phyloP scores from a whole-genome alignment of 2,888 invertebrate species.

The Penaeus monodon region DNA sequence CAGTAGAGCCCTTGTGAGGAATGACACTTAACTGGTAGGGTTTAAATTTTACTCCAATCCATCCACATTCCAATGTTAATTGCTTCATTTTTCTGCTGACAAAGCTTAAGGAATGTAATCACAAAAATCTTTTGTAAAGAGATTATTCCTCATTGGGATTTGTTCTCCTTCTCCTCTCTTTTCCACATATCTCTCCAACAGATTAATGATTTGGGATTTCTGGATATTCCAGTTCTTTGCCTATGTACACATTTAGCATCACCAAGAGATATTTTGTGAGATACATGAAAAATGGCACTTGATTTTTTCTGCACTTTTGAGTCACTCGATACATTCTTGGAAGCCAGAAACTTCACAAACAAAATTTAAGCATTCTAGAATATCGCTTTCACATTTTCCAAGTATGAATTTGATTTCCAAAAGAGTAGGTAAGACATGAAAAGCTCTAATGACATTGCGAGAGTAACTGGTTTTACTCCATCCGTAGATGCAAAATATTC shows the following conservation, averaged over 20 bases:
- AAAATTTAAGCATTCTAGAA: slow-evolving; percentile 10
- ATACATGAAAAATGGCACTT: slow-evolving; percentile 48
- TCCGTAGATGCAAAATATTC: slow-evolving; percentile 24
- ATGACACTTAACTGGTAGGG: slow-evolving; percentile 20
- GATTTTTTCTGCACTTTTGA: slow-evolving; percentile 16
- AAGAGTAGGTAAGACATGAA: slow-evolving; percentile 30
- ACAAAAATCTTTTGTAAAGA: slow-evolving; percentile 3
- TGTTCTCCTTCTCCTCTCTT: background rate
- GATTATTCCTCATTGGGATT: background rate
- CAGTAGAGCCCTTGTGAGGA: slow-evolving; percentile 14
- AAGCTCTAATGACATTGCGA: slow-evolving; percentile 38
- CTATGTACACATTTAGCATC: slow-evolving; percentile 14
- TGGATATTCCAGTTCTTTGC: slow-evolving; percentile 13
- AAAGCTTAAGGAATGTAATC: slow-evolving; percentile 19
- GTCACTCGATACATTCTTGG: slow-evolving; percentile 19
- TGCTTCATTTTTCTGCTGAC: slow-evolving; percentile 31
- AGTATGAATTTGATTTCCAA: background rate
- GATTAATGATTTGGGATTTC: background rate
- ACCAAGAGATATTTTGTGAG: slow-evolving; percentile 35
- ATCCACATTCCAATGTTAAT: slow-evolving; percentile 48
- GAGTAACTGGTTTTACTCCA: slow-evolving; percentile 45
- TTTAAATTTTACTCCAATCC: slow-evolving; percentile 39
- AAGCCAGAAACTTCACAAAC: slow-evolving; percentile 28
- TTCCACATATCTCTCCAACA: slow-evolving; percentile 36
- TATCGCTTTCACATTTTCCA: background rate